Percentiles rank a stretch among this genome's conserved stretches.
phyloP scores from a whole-genome alignment of 2,888 invertebrate species.

The Nomada goodeniana region DNA sequence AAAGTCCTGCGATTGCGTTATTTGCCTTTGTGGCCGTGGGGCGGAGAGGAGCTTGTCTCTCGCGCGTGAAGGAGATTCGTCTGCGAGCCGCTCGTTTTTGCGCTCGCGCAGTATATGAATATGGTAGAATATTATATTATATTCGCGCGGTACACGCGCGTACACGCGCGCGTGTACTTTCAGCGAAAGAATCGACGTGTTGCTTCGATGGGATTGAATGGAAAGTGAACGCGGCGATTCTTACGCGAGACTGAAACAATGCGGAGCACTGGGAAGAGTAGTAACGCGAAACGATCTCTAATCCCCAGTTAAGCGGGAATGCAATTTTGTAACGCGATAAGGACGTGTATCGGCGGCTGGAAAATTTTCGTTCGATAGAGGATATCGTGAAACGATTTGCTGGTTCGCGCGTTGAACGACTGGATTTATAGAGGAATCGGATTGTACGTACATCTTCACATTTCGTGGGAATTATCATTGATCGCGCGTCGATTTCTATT shows the following conservation, averaged over 20 bases:
- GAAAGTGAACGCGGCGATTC: too few species aligned
- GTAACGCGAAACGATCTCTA: conserved; percentile 11
- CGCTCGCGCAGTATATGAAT: too few species aligned
- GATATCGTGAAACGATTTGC: conserved; percentile 1
- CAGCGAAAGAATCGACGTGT: too few species aligned
- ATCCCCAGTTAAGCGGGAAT: conserved; percentile 13
- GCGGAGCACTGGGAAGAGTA: not conserved
- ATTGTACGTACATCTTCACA: too few species aligned
- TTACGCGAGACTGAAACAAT: too few species aligned
- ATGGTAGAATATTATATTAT: too few species aligned
- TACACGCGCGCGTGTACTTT: too few species aligned
- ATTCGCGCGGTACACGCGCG: too few species aligned
- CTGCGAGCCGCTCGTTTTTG: not conserved
- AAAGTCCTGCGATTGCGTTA: conserved; percentile 24
- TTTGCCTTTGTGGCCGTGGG: not conserved
- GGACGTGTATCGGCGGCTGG: conserved; percentile 11
- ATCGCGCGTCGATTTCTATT: too few species aligned
- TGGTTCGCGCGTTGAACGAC: not conserved
- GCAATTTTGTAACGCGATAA: conserved; percentile 17
- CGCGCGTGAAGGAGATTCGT: conserved; percentile 9
- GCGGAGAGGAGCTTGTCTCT: not conserved
- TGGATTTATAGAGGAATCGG: too few species aligned
- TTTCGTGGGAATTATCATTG: too few species aligned
- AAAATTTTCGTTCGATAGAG: conserved; percentile 9
- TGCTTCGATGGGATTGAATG: not conserved